These are phyloP conservation scores for Phoebastria nigripes DNA, from an alignment of 2,797 vertebrate species.

Conservation along the genomic window DNA sequence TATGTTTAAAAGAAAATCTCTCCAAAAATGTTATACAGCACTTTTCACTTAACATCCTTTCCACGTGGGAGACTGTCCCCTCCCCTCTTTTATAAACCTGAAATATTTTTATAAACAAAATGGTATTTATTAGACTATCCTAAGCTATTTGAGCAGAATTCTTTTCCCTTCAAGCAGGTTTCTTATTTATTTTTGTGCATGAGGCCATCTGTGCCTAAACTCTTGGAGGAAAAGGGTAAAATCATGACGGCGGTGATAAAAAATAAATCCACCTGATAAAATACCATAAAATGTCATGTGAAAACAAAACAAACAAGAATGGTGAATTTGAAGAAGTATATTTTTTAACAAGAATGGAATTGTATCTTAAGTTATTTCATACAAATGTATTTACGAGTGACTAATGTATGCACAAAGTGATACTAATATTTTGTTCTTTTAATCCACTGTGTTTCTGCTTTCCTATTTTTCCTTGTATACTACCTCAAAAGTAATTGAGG, in stretches of 20 bases:
- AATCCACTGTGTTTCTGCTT: slow-evolving; percentile 65
- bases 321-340: slow-evolving; percentile 54
- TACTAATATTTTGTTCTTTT: slow-evolving; percentile 70
- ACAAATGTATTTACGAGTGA: slow-evolving; percentile 66
- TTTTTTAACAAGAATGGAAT: slow-evolving; percentile 58
- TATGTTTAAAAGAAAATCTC: slow-evolving; percentile 62
- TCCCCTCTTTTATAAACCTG: slow-evolving; percentile 72
- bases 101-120: slow-evolving; percentile 78
- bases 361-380: slow-evolving; percentile 54
- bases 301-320: slow-evolving; percentile 26
- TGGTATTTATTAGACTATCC: slow-evolving; percentile 73
- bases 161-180: slow-evolving; percentile 71
- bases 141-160: slow-evolving; percentile 67
- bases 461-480: slow-evolving; percentile 72
- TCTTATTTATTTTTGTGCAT: slow-evolving; percentile 69
- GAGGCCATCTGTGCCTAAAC: slow-evolving; percentile 68
- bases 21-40: slow-evolving; percentile 51
- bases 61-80: slow-evolving; percentile 46
- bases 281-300: slow-evolving; percentile 53
- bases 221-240: slow-evolving; percentile 55
- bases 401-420: slow-evolving; percentile 61
- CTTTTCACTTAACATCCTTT: slow-evolving; percentile 61
- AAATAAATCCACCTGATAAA: slow-evolving; percentile 44
- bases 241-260: slow-evolving; percentile 9
- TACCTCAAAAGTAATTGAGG: slow-evolving; percentile 80